These are phyloP conservation scores for Lagopus muta DNA, from an alignment of 2,113 vertebrate species.

Conservation along the genomic window DNA sequence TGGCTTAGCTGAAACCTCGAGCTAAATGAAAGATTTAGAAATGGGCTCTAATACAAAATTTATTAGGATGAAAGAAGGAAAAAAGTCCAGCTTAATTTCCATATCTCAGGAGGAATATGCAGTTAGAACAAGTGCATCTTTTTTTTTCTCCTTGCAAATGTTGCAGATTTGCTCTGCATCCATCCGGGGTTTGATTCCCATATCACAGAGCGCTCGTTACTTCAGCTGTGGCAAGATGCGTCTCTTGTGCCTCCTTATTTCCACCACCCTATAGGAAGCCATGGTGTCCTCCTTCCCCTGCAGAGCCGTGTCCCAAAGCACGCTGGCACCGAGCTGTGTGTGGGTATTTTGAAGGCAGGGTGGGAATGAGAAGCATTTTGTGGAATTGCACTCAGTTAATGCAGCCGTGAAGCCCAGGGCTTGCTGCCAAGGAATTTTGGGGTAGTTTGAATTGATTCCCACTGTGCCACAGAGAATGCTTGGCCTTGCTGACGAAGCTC, in stretches of 20 bases:
- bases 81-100: not conserved
- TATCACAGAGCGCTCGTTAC: not conserved
- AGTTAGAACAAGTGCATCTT: not conserved
- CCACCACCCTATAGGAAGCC: not conserved
- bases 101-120: not conserved
- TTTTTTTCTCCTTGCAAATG: not conserved
- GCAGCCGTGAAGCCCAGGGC: not conserved
- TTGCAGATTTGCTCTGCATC: not conserved
- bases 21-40: not conserved
- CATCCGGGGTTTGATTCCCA: not conserved
- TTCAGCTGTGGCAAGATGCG: not conserved
- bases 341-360: not conserved
- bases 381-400: not conserved
- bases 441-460: conserved; percentile 37
- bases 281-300: not conserved
- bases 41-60: not conserved
- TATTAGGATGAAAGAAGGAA: not conserved
- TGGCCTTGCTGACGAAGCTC: not conserved
- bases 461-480: not conserved
- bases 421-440: conserved; percentile 18
- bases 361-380: not conserved
- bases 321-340: fast-evolving
- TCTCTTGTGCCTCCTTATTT: not conserved
- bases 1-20: not conserved
- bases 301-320: fast-evolving